These are phyloP conservation scores for Cyclophora punctaria DNA, from an alignment of 2,888 invertebrate species.

Conservation along the genomic window DNA sequence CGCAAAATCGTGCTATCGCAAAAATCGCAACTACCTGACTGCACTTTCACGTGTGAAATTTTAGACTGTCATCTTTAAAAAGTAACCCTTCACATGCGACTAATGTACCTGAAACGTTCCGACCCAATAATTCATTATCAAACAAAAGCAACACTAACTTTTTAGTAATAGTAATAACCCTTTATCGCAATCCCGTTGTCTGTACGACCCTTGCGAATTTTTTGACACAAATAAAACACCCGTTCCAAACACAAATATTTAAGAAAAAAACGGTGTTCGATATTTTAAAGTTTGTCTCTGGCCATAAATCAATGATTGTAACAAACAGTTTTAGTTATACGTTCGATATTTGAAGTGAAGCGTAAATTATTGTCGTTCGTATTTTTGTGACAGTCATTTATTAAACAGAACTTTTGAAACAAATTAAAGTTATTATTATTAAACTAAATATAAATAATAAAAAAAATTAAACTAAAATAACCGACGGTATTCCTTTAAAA, in stretches of 20 bases:
- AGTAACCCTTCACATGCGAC: constrained; percentile 67
- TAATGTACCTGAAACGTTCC: constrained; percentile 73
- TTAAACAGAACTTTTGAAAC: too few species aligned
- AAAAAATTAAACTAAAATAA: too few species aligned
- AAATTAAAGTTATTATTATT: too few species aligned
- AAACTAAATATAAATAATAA: too few species aligned
- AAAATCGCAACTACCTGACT: constrained; percentile 41
- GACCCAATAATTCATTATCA: constrained; percentile 73
- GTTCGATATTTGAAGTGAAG: constrained; percentile 60
- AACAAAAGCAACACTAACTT: constrained; percentile 68
- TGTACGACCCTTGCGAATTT: constrained; percentile 66
- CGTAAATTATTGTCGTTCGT: constrained; percentile 42
- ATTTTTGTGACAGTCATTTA: constrained; percentile 1
- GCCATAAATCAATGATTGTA: constrained; percentile 68
- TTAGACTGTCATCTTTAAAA: constrained; percentile 54
- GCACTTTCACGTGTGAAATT: constrained; percentile 66
- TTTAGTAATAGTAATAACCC: constrained; percentile 71
- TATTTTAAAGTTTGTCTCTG: constrained; percentile 62
- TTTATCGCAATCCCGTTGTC: constrained; percentile 55
- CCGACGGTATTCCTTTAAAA: too few species aligned
- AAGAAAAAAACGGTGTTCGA: constrained; percentile 44
- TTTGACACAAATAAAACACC: constrained; percentile 73
- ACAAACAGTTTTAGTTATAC: constrained; percentile 53
- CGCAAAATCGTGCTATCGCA: constrained; percentile 3
- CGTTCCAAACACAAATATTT: constrained; percentile 69